Base-by-base conservation (phyloP, 1,140 invertebrate genomes). In the Rhyacophila brunnea region DNA sequence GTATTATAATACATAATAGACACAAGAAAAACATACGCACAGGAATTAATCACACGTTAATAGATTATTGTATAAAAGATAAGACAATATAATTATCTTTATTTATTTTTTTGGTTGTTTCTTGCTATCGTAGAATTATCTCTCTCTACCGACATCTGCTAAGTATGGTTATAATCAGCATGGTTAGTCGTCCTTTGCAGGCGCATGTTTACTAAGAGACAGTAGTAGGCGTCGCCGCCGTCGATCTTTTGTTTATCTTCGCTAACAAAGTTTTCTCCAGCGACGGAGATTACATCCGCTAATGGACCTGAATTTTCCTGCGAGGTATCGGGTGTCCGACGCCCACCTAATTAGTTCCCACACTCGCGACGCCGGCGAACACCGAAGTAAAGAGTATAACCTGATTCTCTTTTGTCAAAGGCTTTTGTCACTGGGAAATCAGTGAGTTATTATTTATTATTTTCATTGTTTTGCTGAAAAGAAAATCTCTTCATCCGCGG, bases 281-380 rank as follows among this genome's bases (percentile, higher is more conserved):
- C 40, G 40, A 42, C 40, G 17, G 13, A 46, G 44, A 46, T 46
- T 46, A 46, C 44, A 46, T 46, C 18, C 44, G 44, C 44, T 46
- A 46, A 46, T 46, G 44, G 44, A 19, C 44, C 23, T 19, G 15
- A n/a, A 19, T 23, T 6, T 46, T 46, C 2, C 44, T 19, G 4
- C 10, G 18, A 23, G 18, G 18, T 46, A 46, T 46, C 44, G 44
- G 18, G 18, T 46, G 44, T 46, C 44, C 44, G 23, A 13, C 44
- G 15, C 6, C 44, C 23, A 46, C 6, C 23, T 46, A 46, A 46
- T 46, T 46, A 46, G 6, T 15, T 17, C 15, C 4, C 13, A 42
- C 11, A 14, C 13, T 19, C n/a, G 6, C 2, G 9, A n/a, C 6
- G 18, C 6, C 44, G 11, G 6, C n/a, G 44, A 3, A 42, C 17